Conservation (phyloP, 2,797 vertebrate genomes). For the Choloepus didactylus region DNA sequence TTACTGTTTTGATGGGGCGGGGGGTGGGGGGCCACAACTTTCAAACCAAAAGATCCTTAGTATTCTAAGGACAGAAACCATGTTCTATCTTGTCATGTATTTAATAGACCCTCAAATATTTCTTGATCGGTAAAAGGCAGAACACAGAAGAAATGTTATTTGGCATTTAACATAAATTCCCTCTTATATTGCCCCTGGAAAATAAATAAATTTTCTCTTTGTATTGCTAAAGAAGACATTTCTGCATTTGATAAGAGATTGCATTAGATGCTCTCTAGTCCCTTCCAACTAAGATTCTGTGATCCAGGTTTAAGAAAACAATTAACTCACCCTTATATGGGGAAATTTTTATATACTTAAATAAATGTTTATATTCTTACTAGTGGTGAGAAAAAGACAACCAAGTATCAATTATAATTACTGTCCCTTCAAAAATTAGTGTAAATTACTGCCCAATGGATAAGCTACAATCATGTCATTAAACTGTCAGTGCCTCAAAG, state of each 20-base stretch:
- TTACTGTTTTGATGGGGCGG: not conserved
- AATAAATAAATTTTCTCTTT: conserved; percentile 55
- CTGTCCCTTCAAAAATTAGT: conserved; percentile 3
- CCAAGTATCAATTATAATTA: conserved; percentile 43
- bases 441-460: conserved; percentile 28
- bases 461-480: conserved; percentile 27
- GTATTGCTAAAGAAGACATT: conserved; percentile 39
- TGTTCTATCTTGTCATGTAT: not conserved
- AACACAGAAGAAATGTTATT: conserved; percentile 48
- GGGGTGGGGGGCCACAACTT: not conserved
- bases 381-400: conserved; percentile 43
- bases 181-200: not conserved
- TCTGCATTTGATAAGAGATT: conserved; percentile 28
- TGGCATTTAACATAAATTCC: conserved; percentile 34
- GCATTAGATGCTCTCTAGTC: conserved; percentile 19
- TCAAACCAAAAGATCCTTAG: conserved; percentile 57
- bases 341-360: conserved; percentile 14
- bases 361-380: conserved; percentile 51
- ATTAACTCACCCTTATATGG: not conserved
- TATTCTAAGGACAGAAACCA: conserved; percentile 18
- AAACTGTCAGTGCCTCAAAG: conserved; percentile 57
- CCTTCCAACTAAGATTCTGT: conserved; percentile 4
- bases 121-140: conserved; percentile 20
- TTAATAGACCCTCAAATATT: conserved; percentile 32
- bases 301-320: not conserved